Base-by-base conservation (phyloP, 2,888 invertebrate species). In the Branchellion lobata region DNA sequence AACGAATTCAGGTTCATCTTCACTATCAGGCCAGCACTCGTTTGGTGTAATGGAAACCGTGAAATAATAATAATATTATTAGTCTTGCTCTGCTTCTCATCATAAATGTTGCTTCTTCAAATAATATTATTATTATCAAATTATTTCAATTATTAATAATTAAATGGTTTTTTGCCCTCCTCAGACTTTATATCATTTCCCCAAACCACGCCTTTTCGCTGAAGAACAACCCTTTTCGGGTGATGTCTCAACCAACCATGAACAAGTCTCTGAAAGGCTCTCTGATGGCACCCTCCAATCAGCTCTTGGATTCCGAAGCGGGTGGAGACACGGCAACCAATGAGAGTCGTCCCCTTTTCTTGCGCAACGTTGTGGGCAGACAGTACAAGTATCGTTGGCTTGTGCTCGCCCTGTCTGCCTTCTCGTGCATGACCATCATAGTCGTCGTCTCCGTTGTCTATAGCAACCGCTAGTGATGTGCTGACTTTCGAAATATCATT, bases 371-470 rank as follows among this genome's bases (percentile, higher is more conserved):
- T 24, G 83, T 83, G 65, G 80, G 76, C 29, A 74, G 82, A 34
- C 80, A 81, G 61, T 82, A 78, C 78, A 81, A 81, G 51, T 83
- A 83, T 79, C 75, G 79, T 80, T 84, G 84, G 83, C 68, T 83
- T 21, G 81, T 83, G 36, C 81, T 82, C 24, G 82, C 82, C 65
- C 72, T 82, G 36, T 78, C 82, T 1, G 80, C 82, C 14, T 82
- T 83, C 78, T 77, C 81, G 21, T 79, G 80, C 76, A 83, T 83
- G 81, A 79, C 82, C 31, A 80, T 83, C 76, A 82, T 83, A 31
- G 83, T 83, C 71, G 82, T 83, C 51, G 75, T 83, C 73, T 83
- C 82, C 80, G 83, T 83, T 33, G 81, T 83, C 40, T 83, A 83
- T 79, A 83, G 83, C 80, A 83, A 83, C 80, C 72, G 61, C n/a